Conservation (phyloP, 2,113 vertebrate species). For the Pterocles gutturalis region DNA sequence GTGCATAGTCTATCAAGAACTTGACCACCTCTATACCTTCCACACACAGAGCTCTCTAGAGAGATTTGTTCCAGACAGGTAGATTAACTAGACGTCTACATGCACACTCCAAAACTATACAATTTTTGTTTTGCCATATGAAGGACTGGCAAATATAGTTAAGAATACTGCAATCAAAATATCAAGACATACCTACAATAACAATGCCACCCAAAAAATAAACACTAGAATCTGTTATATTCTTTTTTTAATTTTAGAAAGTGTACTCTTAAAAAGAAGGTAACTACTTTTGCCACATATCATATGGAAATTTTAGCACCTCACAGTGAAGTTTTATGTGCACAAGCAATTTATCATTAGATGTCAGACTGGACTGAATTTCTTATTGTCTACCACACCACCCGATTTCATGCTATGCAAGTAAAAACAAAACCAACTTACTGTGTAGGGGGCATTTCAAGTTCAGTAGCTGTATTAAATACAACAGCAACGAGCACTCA, state of each 20-base stretch:
- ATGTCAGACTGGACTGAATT: neutral
- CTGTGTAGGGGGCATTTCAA: neutral
- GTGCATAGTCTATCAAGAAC: neutral
- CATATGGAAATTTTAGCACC: neutral
- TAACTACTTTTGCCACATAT: neutral
- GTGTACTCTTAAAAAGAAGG: neutral
- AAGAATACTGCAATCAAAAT: neutral
- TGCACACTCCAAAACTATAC: fast-evolving
- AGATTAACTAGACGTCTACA: neutral
- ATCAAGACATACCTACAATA: neutral
- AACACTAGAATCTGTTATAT: fast-evolving
- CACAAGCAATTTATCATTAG: neutral
- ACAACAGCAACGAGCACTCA: neutral
- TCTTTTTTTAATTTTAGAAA: neutral
- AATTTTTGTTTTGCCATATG: neutral
- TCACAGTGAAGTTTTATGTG: neutral
- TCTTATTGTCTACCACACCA: neutral
- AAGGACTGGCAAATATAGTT: neutral
- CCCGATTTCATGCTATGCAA: conserved; percentile 38
- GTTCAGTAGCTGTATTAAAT: conserved; percentile 41
- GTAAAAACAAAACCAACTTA: conserved; percentile 41
- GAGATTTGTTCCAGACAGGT: neutral
- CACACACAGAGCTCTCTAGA: neutral
- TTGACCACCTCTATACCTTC: neutral
- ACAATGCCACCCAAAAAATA: neutral